Evolutionary conservation across 2,888 invertebrate species (phyloP).

Genomic region (Apamea anceps): DNA sequence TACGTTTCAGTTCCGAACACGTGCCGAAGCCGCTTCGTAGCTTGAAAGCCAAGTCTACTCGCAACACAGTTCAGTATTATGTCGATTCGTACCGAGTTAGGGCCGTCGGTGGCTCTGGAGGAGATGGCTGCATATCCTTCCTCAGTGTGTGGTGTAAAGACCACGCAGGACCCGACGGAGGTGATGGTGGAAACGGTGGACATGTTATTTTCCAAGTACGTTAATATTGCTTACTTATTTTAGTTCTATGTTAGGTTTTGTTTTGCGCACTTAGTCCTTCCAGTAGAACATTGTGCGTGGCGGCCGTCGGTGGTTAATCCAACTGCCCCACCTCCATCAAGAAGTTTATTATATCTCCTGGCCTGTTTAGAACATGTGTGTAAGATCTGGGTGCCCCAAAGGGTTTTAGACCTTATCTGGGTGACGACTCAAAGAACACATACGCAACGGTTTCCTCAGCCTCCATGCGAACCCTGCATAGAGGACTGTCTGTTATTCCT

Average conservation of each 20-base stretch:
- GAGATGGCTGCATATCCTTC: conserved; percentile 97
- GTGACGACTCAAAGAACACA: neutral
- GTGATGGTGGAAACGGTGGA: conserved; percentile 98
- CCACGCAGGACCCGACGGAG: conserved; percentile 98
- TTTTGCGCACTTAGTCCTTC: neutral
- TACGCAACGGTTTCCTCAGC: neutral
- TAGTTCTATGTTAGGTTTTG: neutral
- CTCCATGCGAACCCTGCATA: neutral
- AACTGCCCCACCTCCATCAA: neutral
- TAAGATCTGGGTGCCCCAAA: neutral
- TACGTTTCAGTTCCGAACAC: conserved; percentile 75
- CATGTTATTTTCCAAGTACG: conserved; percentile 94
- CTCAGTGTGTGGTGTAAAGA: conserved; percentile 95
- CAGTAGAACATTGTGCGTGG: neutral
- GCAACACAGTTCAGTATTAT: conserved; percentile 90
- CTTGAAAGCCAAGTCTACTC: conserved; percentile 82
- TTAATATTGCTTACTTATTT: neutral
- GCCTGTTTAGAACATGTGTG: neutral
- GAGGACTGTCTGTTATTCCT: neutral
- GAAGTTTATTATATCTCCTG: neutral
- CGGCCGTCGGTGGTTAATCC: neutral
- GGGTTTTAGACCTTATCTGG: neutral
- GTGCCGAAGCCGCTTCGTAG: conserved; percentile 83
- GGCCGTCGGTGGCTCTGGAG: conserved; percentile 96
- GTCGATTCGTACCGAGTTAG: conserved; percentile 93